A percentile compares a stretch with the other conserved stretches of the same genome.
Conservation (phyloP, 2,797 vertebrate genomes). For the Florisuga fusca region DNA sequence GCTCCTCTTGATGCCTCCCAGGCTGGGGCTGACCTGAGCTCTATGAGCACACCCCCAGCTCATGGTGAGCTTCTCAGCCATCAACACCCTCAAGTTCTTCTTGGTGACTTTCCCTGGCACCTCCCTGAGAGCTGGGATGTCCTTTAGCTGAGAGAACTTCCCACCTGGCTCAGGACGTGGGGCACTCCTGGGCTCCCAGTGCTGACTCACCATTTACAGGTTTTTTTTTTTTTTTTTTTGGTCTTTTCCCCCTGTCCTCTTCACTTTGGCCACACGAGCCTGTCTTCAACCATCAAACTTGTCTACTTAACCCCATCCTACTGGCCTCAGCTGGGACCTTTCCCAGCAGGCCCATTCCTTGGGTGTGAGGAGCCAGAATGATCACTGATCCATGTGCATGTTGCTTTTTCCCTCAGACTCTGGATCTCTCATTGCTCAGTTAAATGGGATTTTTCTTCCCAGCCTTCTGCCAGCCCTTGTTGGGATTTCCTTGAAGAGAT, state of each 20-base stretch:
- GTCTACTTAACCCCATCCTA: not conserved
- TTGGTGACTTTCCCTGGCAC: not conserved
- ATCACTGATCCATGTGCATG: fast-evolving
- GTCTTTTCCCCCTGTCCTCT: not conserved
- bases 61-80: too few relatives aligned
- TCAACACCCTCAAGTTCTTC: not conserved
- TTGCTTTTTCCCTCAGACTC: not conserved
- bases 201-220: fast-evolving
- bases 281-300: not conserved
- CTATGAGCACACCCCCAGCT: not conserved
- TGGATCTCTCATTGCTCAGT: not conserved
- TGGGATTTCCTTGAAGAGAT: not conserved
- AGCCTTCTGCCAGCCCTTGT: fast-evolving
- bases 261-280: not conserved
- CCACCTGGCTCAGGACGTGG: not conserved
- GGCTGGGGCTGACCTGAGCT: not conserved
- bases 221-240: too few relatives aligned
- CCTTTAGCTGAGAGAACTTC: not conserved
- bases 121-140: not conserved
- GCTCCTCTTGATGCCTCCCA: too few relatives aligned
- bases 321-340: fast-evolving
- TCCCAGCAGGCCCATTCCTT: fast-evolving
- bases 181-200: not conserved
- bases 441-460: too few relatives aligned
- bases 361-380: fast-evolving